Evolutionary conservation across 2,113 vertebrate genomes (phyloP).

Genomic region (Oreocharis arfaki): DNA sequence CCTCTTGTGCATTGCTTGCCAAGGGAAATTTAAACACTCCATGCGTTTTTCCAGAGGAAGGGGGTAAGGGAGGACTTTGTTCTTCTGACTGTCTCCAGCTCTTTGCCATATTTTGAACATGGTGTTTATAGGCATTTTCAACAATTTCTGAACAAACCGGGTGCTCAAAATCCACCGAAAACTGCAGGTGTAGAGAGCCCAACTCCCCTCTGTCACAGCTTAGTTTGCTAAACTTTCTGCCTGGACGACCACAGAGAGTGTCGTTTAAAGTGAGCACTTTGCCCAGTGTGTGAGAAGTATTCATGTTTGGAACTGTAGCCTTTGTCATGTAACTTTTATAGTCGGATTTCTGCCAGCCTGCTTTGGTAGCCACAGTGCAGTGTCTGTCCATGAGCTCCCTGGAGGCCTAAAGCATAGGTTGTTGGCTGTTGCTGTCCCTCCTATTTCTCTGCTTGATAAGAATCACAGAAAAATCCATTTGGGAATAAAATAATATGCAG

Average conservation of each 20-base stretch:
- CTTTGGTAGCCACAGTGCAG: neutral
- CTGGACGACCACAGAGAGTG: neutral
- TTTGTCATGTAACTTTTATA: neutral
- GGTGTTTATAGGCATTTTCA: neutral
- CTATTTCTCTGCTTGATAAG: neutral
- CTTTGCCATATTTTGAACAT: neutral
- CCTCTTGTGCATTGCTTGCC: fast-evolving
- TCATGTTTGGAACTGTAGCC: neutral
- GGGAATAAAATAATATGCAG: neutral
- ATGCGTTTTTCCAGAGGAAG: neutral
- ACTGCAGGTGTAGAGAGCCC: neutral
- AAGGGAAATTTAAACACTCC: neutral
- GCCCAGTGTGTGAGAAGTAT: neutral
- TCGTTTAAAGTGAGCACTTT: neutral
- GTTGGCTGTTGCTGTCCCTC: neutral
- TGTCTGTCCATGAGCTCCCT: neutral
- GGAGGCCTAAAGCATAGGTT: neutral
- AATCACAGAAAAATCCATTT: neutral
- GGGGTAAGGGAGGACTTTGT: neutral
- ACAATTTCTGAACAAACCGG: neutral
- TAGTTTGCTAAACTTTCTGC: neutral
- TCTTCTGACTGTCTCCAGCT: neutral
- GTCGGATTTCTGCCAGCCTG: neutral
- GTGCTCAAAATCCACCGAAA: neutral
- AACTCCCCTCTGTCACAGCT: neutral